Base-by-base conservation (phyloP, 1,140 invertebrate species). In the Palaemon carinicauda region DNA sequence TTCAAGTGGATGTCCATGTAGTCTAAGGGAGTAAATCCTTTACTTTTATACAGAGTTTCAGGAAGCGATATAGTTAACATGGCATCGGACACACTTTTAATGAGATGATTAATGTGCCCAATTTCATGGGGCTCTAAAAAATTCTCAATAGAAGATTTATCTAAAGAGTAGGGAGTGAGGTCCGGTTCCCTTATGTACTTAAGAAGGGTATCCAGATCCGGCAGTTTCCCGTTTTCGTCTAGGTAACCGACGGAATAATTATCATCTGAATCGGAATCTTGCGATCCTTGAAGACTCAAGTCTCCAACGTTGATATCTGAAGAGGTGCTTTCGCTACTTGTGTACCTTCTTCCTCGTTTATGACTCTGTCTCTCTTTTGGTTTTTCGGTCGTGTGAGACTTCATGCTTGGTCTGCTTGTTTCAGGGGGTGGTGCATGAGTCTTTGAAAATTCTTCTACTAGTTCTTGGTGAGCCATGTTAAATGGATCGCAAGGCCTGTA, bases 61-160 rank as follows among this genome's bases (percentile, higher is more conserved):
- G 88, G 88, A 9, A 86, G 75, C 27, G 41, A 79, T 9, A 86
- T 86, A 21, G 79, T 82, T 19, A 88, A 77, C 31, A 88, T 83
- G 24, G 82, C 78, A 82, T 88, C 88, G 4, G 88, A 88, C 29
- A 88, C 74, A 53, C 82, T 82, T 53, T 88, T 88, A 54, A 88
- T 86, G 69, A 88, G 24, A 69, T 88, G 88, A 29, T 88, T 88
- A 53, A 88, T 80, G 27, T 88, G 88, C 21, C 88, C 88, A 41
- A 88, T 86, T 80, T 88, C 88, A 71, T 88, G 65, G 24, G 78
- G 88, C 33, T 88, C 88, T 33, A 88, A 53, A 75, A 77, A 88
- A 4, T 88, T 77, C 53, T 86, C 75, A 29, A 88, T 81, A 50
- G 51, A 78, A 29, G 56, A 60, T 54, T 86, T 65, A 71, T 88